Conservation (phyloP, 2,113 vertebrate species). For the Isurus oxyrinchus region DNA sequence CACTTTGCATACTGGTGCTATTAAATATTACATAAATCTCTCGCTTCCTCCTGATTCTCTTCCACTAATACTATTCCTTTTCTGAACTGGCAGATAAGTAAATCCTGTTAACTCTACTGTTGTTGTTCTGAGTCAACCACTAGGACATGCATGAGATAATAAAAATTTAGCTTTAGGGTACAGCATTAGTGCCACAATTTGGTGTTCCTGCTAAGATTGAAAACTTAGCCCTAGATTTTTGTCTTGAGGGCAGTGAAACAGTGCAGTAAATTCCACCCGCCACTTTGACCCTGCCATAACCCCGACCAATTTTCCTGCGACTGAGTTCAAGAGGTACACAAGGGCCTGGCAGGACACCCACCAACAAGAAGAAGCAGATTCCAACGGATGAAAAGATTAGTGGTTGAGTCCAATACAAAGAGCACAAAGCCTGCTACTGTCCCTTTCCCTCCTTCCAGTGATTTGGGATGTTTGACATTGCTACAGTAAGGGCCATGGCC, state of each 20-base stretch:
- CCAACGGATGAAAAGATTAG: neutral
- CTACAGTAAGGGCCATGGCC: neutral
- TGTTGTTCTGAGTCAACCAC: neutral
- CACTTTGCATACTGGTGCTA: neutral
- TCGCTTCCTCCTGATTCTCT: neutral
- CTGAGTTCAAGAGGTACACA: neutral
- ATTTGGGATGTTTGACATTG: neutral
- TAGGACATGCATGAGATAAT: neutral
- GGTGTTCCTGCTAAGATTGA: neutral
- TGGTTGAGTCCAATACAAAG: too few species aligned
- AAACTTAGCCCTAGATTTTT: neutral
- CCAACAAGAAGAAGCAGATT: neutral
- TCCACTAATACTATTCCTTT: neutral
- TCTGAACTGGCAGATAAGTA: neutral
- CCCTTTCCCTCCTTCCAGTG: neutral
- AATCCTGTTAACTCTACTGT: neutral
- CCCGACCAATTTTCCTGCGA: neutral
- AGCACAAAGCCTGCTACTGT: neutral
- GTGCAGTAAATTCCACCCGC: neutral
- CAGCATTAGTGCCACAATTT: neutral
- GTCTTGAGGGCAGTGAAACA: neutral
- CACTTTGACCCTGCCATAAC: neutral
- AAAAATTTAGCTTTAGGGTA: neutral
- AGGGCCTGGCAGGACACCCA: neutral
- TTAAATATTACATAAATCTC: neutral